Conservation (phyloP, 1,140 invertebrate species). For the Chlorops oryzae region DNA sequence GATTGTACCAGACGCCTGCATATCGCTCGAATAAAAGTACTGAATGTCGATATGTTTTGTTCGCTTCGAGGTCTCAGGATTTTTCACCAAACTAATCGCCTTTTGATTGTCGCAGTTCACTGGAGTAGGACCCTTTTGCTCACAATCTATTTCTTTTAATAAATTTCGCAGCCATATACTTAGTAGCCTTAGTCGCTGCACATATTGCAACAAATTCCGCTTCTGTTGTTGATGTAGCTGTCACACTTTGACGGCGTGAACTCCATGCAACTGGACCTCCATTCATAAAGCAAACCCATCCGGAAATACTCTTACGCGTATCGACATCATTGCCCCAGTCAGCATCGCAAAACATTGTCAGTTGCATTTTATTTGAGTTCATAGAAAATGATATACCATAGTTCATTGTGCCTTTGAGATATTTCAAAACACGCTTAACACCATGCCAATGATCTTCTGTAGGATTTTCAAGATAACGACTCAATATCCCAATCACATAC, state of each 20-base stretch:
- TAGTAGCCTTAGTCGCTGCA: conserved; percentile 39
- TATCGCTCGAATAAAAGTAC: no score
- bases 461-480: conserved; percentile 39
- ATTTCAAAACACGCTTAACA: no score
- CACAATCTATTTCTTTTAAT: conserved; percentile 21
- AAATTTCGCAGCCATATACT: conserved; percentile 36
- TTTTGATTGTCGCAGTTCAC: no score
- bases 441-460: conserved; percentile 25
- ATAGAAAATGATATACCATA: background rate
- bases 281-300: conserved; percentile 34
- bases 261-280: conserved; percentile 45
- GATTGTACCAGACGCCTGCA: no score
- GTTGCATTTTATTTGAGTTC: no score
- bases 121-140: no score
- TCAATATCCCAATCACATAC: conserved; percentile 31
- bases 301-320: conserved; percentile 30
- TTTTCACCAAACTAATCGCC: background rate
- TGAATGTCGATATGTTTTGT: no score
- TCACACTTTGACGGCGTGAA: conserved; percentile 46
- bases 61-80: conserved; percentile 19
- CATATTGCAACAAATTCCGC: conserved; percentile 49
- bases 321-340: conserved; percentile 44
- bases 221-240: conserved; percentile 49
- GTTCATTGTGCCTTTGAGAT: conserved; percentile 23
- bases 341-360: conserved; percentile 36